A percentile compares a stretch with the other conserved stretches of the same genome.
Conservation (phyloP, 2,888 invertebrate species). For the Pollenia angustigena region DNA sequence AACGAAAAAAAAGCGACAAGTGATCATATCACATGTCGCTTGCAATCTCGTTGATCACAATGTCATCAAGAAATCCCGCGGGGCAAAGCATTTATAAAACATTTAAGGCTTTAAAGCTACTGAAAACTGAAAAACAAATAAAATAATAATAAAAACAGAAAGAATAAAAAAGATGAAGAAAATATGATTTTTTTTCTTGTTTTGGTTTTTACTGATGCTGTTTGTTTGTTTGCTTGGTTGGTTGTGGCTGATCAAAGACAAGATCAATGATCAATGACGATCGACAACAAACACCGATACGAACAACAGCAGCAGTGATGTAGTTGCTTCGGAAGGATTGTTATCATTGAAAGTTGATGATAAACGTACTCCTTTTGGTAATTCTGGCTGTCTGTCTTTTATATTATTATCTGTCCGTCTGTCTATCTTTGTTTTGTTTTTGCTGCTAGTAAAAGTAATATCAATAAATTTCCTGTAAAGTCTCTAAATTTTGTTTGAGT, state of each 20-base stretch:
- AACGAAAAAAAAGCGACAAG: conserved; percentile 72
- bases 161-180: conserved; percentile 51
- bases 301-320: conserved; percentile 44
- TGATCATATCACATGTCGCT: conserved; percentile 74
- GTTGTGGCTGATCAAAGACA: conserved; percentile 67
- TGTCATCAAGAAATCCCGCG: conserved; percentile 75
- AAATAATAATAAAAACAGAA: conserved; percentile 1
- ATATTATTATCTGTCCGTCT: conserved; percentile 15
- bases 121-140: conserved; percentile 34
- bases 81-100: conserved; percentile 74
- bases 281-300: conserved; percentile 73
- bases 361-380: conserved; percentile 66
- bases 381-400: conserved; percentile 8
- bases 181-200: conserved; percentile 59
- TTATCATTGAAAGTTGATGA: conserved; percentile 64
- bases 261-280: conserved; percentile 74
- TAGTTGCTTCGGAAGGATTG: conserved; percentile 38
- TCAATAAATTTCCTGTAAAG: conserved; percentile 47
- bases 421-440: neutral
- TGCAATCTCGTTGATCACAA: conserved; percentile 74
- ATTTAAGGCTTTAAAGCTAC: conserved; percentile 74
- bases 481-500: conserved; percentile 46
- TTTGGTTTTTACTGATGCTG: conserved; percentile 2
- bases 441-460: conserved; percentile 15
- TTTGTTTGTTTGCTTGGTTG: conserved; percentile 19